Evolutionary conservation across 2,113 vertebrate species (phyloP).

Genomic region (Campylorhamphus procurvoides): DNA sequence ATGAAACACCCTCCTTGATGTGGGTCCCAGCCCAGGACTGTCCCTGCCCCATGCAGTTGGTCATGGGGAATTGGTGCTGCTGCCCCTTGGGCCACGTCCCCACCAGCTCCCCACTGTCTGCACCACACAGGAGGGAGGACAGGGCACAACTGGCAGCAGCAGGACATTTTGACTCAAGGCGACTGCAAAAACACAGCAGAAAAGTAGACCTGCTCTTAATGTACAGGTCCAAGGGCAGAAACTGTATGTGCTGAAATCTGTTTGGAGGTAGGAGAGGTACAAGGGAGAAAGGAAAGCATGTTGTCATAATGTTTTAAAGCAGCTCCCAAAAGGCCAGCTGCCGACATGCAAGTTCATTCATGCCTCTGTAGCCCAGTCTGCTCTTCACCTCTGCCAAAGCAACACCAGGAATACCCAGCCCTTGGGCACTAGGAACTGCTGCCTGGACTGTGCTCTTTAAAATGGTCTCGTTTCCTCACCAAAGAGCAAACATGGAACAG

Average conservation of each 20-base stretch:
- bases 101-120: fast-evolving
- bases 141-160: neutral
- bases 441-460: neutral
- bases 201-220: neutral
- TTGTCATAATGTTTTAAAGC: neutral
- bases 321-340: neutral
- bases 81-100: neutral
- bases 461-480: neutral
- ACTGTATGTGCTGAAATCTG: neutral
- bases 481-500: neutral
- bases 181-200: neutral
- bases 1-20: neutral
- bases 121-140: fast-evolving
- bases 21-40: fast-evolving
- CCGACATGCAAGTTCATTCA: neutral
- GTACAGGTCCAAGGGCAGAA: neutral
- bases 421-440: neutral
- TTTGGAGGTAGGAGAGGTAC: neutral
- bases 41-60: neutral
- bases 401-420: neutral
- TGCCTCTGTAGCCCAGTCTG: neutral
- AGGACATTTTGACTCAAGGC: fast-evolving
- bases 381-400: neutral
- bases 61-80: neutral
- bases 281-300: neutral